A percentile compares a stretch with the other conserved stretches of the same genome.
phyloP scores from a whole-genome alignment of 2,113 vertebrate genomes.

The Pao palembangensis region DNA sequence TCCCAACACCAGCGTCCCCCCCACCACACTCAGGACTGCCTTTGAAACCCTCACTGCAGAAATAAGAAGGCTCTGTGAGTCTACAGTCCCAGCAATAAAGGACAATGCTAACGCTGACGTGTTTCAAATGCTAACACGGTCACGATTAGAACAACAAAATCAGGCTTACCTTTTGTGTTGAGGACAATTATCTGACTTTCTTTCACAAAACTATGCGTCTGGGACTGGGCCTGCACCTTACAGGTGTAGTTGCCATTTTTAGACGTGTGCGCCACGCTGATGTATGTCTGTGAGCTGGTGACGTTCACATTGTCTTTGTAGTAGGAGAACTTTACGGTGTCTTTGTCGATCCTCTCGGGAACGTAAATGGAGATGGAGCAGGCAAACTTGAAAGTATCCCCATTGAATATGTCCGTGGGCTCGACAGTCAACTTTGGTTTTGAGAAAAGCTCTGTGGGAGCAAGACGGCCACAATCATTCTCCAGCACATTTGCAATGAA shows the following conservation, averaged over 20 bases:
- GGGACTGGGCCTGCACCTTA: slow-evolving; percentile 2
- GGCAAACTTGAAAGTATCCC: slow-evolving; percentile 32
- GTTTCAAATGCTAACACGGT: not conserved
- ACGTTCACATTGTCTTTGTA: slow-evolving; percentile 44
- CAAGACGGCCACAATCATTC: not conserved
- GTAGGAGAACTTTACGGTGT: slow-evolving; percentile 40
- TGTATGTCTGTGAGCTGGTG: not conserved
- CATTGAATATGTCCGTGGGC: slow-evolving; percentile 49
- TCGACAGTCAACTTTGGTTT: slow-evolving; percentile 51
- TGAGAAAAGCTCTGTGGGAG: slow-evolving; percentile 68
- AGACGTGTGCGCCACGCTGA: not conserved
- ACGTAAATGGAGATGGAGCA: slow-evolving; percentile 45
- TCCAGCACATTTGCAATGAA: not conserved
- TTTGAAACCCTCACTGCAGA: slow-evolving; percentile 52
- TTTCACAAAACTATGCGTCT: slow-evolving; percentile 3
- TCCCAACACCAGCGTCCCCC: slow-evolving; percentile 54
- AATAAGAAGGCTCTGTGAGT: not conserved
- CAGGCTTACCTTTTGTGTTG: slow-evolving; percentile 64
- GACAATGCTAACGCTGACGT: not conserved
- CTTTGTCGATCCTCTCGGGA: slow-evolving; percentile 20
- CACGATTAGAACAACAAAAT: not conserved
- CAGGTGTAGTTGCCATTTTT: slow-evolving; percentile 68
- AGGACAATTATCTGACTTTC: slow-evolving; percentile 44
- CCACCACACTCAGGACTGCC: slow-evolving; percentile 50
- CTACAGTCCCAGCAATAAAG: not conserved